Base-by-base conservation (phyloP, 2,888 invertebrate genomes). In the Norana najaformis region DNA sequence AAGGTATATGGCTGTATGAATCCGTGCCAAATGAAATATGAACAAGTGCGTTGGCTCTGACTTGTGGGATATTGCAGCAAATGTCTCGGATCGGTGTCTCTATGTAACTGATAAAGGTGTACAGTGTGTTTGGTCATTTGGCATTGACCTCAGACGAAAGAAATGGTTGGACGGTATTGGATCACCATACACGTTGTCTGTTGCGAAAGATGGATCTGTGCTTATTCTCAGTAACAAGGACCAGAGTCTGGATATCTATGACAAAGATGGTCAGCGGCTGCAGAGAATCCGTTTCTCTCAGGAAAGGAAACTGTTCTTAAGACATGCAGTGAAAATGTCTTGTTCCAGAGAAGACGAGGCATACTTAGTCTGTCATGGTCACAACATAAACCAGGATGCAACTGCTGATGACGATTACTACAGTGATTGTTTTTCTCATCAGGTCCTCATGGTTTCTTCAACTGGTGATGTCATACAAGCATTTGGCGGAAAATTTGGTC, bases 151-250 rank as follows among this genome's bases (percentile, higher is more conserved):
- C 36, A 36, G 35, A 23, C 36, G 18, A 85, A 85, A 23, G 18
- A 36, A 36, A 36, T 36, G 85, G 85, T 85, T 85, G 36, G 36
- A 36, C 8, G 37, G 23, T 1, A 36, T 85, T 37, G 37, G 85
- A 35, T 85, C 85, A 36, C 85, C 85, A 23, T 85, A 85, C 35
- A 85, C 85, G 85, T 37, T 85, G 36, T 85, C 85, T 36, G 85
- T 85, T 30, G 36, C 85, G 16, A 8, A 85, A 36, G 85, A 85
- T 37, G 85, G 85, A 85, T 36, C 36, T 37, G 36, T 85, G 1
- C 37, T 35, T 0, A 85, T 85, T 36, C 85, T 85, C 5, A 37
- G 8, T 37, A 85, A 85, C 34, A 36, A 85, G 37, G 36, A 85
- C 23, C 35, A 85, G 8, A 36, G 35, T 36, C 85, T 85, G 5